phyloP scores from a whole-genome alignment of 2,888 invertebrate genomes.

The Dynastes hyllus region DNA sequence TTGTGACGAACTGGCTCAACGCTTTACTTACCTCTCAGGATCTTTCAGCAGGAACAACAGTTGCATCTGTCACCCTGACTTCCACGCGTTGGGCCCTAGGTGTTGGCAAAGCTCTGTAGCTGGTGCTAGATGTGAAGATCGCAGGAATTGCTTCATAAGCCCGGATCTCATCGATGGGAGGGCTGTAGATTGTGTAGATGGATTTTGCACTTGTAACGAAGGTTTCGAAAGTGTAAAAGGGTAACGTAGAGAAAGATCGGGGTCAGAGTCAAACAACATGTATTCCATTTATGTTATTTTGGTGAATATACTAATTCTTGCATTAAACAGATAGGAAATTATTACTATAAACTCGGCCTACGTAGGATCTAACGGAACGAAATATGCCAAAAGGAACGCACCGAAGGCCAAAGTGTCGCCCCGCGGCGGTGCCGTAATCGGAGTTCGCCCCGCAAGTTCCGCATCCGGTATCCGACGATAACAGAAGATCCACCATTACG shows the following conservation, averaged over 20 bases:
- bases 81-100: conserved; percentile 61
- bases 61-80: conserved; percentile 63
- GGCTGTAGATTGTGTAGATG: conserved; percentile 62
- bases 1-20: conserved; percentile 66
- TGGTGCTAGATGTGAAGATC: conserved; percentile 61
- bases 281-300: not conserved
- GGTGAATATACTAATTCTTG: not conserved
- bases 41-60: conserved; percentile 60
- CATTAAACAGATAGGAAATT: not conserved
- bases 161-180: conserved; percentile 53
- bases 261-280: not conserved
- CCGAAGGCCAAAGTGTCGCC: no score
- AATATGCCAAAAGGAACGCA: no score
- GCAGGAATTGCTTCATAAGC: conserved; percentile 64
- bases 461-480: no score
- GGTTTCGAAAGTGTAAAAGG: conserved; percentile 54
- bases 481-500: no score
- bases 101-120: conserved; percentile 61
- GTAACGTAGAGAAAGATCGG: not conserved
- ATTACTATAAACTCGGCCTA: no score
- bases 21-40: conserved; percentile 63
- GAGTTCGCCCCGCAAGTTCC: no score
- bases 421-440: no score
- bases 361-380: no score
- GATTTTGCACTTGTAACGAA: conserved; percentile 63